Evolutionary conservation across 2,888 invertebrate species (phyloP), one percentile per base, ranked within the genome.

Genomic region (Nomada goodeniana): DNA sequence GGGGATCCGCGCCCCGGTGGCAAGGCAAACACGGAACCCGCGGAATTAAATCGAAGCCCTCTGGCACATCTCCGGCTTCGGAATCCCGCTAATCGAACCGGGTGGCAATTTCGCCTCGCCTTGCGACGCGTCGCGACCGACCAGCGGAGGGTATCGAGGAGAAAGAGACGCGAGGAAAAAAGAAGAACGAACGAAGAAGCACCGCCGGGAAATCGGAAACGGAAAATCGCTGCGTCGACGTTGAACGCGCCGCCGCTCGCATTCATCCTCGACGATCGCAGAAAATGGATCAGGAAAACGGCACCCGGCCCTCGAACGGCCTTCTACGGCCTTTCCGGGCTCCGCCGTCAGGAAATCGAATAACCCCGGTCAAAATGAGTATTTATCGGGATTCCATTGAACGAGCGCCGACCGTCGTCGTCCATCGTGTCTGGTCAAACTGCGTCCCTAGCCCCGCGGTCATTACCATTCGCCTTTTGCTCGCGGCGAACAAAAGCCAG

Each of bases 391-490:
- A 89, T 86, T 86, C 82, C 76, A 44, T 2, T 76, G 74, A 81
- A 83, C 78, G 71, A 80, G 11, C 23, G 3, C 60, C 42, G n/a
- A 47, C 55, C 55, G 60, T 63, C 64, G 23, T 3, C 52, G n/a
- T 23, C 29, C 11, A 29, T 55, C 61, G n/a, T 18, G 18, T 26
- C 77, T 55, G 44, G 67, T 72, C 80, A 75, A 60, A 44, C 57
- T 29, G 23, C 20, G 42, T 5, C 29, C 55, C 23, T 59, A 44
- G 55, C 20, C 61, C 60, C 76, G 70, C 70, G 80, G 83, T 79
- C 87, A 87, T 88, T 87, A 79, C 86, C 82, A 85, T 86, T 86
- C 88, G 85, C 89, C 86, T 88, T 89, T 90, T 86, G 86, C 79
- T 36, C 80, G 57, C 61, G 74, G 74, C 88, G 86, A 89, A 88